Evolutionary conservation across 2,113 vertebrate genomes (phyloP).

Genomic region (Lepus americanus): DNA sequence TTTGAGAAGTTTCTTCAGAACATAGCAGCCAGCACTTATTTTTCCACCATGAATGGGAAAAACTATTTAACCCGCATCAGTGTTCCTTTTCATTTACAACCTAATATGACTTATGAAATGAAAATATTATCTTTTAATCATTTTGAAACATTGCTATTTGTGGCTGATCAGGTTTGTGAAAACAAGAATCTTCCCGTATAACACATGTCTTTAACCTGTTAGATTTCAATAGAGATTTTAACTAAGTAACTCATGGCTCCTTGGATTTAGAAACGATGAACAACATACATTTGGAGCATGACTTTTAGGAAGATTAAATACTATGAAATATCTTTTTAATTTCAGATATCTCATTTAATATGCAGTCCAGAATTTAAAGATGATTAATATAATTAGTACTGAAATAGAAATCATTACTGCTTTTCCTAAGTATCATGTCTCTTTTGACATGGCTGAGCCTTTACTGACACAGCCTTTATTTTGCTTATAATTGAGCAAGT

Average conservation of each 20-base stretch:
- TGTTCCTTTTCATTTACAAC: not conserved
- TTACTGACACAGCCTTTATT: not conserved
- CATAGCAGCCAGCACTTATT: constrained; percentile 17
- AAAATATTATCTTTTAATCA: not conserved
- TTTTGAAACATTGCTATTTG: constrained; percentile 12
- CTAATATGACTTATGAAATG: constrained; percentile 19
- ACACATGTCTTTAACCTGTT: not conserved
- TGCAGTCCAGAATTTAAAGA: not conserved
- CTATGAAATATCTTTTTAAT: not conserved
- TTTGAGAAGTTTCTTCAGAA: constrained; percentile 16
- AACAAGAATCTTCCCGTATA: not conserved
- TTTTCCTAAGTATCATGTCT: not conserved
- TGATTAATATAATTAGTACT: not conserved
- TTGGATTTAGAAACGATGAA: not conserved
- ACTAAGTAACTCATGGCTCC: not conserved
- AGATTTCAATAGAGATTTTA: constrained; percentile 9
- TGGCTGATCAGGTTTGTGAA: constrained; percentile 1
- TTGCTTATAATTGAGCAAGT: not conserved
- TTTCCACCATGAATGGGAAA: not conserved
- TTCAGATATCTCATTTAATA: not conserved
- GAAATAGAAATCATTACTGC: not conserved
- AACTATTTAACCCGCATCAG: not conserved
- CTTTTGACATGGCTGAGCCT: not conserved
- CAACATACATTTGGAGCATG: not conserved
- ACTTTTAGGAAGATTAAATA: constrained; percentile 21